Evolutionary conservation across 2,888 invertebrate genomes (phyloP).

Genomic region (Unio pictorum): DNA sequence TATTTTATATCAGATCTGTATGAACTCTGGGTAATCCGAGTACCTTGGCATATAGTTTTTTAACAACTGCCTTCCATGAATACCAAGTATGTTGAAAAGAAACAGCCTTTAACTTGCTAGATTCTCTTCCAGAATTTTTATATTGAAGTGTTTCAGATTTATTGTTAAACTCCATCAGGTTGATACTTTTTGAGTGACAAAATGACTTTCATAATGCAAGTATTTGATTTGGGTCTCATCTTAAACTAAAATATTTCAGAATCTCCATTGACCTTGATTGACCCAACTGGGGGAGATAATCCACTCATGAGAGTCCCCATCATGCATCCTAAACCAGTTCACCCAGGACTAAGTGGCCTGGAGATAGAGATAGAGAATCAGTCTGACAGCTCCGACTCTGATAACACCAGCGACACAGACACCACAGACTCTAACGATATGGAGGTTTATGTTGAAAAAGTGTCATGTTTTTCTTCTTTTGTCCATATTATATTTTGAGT

Average conservation of each 20-base stretch:
- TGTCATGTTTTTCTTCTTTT: neutral
- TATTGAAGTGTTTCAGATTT: no score
- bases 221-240: no score
- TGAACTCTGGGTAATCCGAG: no score
- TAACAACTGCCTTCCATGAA: no score
- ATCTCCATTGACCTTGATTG: slow-evolving; percentile 23
- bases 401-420: slow-evolving; percentile 44
- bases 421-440: slow-evolving; percentile 54
- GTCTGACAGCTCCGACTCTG: slow-evolving; percentile 30
- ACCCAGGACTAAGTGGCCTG: slow-evolving; percentile 32
- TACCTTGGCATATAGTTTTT: no score
- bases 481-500: neutral
- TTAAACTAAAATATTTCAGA: slow-evolving; percentile 9
- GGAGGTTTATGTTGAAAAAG: neutral
- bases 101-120: no score
- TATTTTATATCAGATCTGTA: no score
- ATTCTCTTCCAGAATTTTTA: no score
- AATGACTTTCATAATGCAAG: no score
- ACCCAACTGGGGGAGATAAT: slow-evolving; percentile 37
- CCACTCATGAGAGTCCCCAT: slow-evolving; percentile 31
- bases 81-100: no score
- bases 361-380: slow-evolving; percentile 45
- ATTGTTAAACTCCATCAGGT: no score
- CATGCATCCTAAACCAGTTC: slow-evolving; percentile 40
- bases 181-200: no score